A percentile compares a stretch with the other conserved stretches of the same genome.
Evolutionary conservation across 2,113 vertebrate species (phyloP).

Genomic region (Dromas ardeola): DNA sequence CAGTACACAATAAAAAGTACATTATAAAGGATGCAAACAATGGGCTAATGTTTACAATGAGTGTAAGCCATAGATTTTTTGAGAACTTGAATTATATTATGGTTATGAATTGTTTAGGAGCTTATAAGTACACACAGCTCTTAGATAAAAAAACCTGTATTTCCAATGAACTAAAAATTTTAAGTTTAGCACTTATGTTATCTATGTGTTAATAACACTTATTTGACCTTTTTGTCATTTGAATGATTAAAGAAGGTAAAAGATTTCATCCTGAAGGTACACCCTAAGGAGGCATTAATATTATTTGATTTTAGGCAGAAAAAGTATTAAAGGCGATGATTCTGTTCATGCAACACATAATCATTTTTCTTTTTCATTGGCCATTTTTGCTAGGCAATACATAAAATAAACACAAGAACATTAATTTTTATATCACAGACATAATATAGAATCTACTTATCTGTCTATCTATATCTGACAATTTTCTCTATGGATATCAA

Average conservation of each 20-base stretch:
- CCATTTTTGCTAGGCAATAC: background rate
- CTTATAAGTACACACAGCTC: background rate
- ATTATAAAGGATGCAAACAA: background rate
- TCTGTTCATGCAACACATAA: background rate
- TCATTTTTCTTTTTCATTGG: background rate
- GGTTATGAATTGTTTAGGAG: background rate
- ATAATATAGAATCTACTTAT: background rate
- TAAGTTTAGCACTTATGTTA: background rate
- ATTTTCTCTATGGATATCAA: background rate
- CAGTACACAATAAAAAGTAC: background rate
- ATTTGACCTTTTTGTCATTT: background rate
- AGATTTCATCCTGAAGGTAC: background rate
- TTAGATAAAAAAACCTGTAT: background rate
- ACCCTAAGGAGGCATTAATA: background rate
- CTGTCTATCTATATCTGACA: background rate
- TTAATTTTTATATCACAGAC: background rate
- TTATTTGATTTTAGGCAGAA: background rate
- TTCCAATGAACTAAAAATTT: background rate
- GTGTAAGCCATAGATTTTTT: background rate
- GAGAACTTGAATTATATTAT: background rate
- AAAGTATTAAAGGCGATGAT: background rate
- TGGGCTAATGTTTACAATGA: background rate
- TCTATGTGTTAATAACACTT: background rate
- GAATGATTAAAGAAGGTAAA: background rate
- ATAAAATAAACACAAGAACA: background rate